These are phyloP conservation scores for Drosophila cyrtoloma DNA, from an alignment of 2,888 invertebrate genomes.

Conservation along the genomic window DNA sequence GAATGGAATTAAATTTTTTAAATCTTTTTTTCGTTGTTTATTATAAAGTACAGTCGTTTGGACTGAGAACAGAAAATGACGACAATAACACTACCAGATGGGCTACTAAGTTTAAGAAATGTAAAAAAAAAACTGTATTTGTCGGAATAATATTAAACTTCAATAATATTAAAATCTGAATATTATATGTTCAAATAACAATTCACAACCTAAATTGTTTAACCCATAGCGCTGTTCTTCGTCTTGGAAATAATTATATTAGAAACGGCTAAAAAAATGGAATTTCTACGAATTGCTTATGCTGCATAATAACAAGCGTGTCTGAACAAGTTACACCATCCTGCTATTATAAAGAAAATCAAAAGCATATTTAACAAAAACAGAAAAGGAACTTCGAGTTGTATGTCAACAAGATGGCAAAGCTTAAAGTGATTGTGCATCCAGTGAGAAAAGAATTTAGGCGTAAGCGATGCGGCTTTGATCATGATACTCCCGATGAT, in stretches of 20 bases:
- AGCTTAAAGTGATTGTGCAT: slow-evolving; percentile 75
- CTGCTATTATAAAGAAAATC: neutral
- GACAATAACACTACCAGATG: neutral
- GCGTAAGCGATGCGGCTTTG: slow-evolving; percentile 83
- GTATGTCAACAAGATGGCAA: slow-evolving; percentile 63
- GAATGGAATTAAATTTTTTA: slow-evolving; percentile 5
- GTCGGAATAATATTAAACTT: neutral
- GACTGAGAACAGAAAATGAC: slow-evolving; percentile 2
- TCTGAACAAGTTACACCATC: slow-evolving; percentile 20
- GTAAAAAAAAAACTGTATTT: neutral
- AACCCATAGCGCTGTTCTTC: neutral
- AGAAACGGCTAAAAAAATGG: slow-evolving; percentile 31
- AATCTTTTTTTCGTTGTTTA: slow-evolving; percentile 14
- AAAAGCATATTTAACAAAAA: neutral
- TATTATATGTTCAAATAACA: neutral
- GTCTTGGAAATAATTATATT: neutral
- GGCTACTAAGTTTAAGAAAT: slow-evolving; percentile 24
- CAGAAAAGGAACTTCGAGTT: neutral
- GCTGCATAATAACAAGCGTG: slow-evolving; percentile 37
- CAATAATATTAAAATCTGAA: neutral
- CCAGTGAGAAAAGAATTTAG: slow-evolving; percentile 83
- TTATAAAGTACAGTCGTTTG: neutral
- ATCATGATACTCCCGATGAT: slow-evolving; percentile 84
- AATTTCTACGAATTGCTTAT: neutral
- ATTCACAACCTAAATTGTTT: neutral